Evolutionary conservation across 2,888 invertebrate species (phyloP).

Genomic region (Rhimphoctona megacephalus): DNA sequence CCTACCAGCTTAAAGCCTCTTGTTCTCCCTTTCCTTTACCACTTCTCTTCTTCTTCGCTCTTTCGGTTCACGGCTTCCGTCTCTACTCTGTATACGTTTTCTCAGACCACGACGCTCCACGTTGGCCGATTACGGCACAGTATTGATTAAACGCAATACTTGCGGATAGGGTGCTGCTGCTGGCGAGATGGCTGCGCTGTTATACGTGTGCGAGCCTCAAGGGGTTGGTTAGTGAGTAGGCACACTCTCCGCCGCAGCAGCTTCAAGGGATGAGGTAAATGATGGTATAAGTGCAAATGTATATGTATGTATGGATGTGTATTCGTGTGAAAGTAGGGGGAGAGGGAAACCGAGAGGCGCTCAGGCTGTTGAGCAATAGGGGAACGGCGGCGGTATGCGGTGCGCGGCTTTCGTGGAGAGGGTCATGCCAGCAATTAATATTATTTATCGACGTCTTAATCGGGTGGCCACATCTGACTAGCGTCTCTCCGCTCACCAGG

Average conservation of each 20-base stretch:
- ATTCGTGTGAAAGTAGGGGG: constrained; percentile 46
- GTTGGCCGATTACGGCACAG: constrained; percentile 75
- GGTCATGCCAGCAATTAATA: constrained; percentile 82
- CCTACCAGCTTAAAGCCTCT: constrained; percentile 46
- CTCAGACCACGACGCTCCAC: constrained; percentile 59
- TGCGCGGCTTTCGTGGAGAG: constrained; percentile 72
- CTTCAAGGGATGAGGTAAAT: constrained; percentile 49
- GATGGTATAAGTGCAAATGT: constrained; percentile 67
- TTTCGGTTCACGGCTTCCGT: constrained; percentile 31
- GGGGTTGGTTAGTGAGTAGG: constrained; percentile 55
- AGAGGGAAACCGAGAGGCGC: constrained; percentile 55
- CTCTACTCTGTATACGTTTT: constrained; percentile 49
- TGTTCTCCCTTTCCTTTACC: constrained; percentile 19
- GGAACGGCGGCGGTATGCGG: constrained; percentile 69
- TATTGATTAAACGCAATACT: constrained; percentile 84
- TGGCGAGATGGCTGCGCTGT: constrained; percentile 55
- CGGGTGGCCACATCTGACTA: constrained; percentile 82
- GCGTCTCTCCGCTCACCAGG: constrained; percentile 64
- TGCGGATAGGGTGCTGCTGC: constrained; percentile 63
- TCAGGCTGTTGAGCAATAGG: constrained; percentile 60
- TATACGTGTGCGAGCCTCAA: constrained; percentile 58
- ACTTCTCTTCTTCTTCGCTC: constrained; percentile 40
- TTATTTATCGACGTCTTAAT: constrained; percentile 85
- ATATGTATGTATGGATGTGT: constrained; percentile 44
- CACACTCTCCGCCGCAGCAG: constrained; percentile 42